phyloP scores from a whole-genome alignment of 2,888 invertebrate genomes.

The Anagyrus pseudococci region DNA sequence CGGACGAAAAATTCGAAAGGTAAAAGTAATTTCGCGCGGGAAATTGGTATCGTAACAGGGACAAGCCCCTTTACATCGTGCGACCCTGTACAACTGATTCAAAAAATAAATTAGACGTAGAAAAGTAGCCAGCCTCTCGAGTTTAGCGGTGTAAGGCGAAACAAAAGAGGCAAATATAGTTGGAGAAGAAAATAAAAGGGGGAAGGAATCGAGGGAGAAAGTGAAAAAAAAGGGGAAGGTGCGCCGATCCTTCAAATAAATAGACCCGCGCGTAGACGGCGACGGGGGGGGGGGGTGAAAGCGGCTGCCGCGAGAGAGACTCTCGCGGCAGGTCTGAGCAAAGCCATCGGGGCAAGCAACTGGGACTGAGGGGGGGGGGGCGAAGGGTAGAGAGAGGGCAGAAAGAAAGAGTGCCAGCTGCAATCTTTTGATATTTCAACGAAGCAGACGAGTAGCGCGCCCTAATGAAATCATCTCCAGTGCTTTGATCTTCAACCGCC shows the following conservation, averaged over 20 bases:
- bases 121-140: no score
- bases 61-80: no score
- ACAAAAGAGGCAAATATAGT: conserved; percentile 14
- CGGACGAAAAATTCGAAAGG: no score
- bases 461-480: conserved; percentile 61
- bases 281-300: background rate
- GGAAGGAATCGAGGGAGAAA: no score
- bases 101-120: no score
- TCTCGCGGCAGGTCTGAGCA: background rate
- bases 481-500: conserved; percentile 58
- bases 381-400: conserved; percentile 24
- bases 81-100: no score
- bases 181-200: conserved; percentile 12
- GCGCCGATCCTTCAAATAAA: conserved; percentile 16
- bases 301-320: background rate
- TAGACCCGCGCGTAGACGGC: conserved; percentile 6
- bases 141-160: background rate
- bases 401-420: conserved; percentile 37
- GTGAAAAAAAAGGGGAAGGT: background rate
- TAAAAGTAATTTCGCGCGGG: no score
- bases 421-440: conserved; percentile 61
- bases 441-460: conserved; percentile 55
- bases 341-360: no score
- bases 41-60: no score
- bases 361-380: background rate